Conservation (phyloP, 2,888 invertebrate species). For the Platycnemis pennipes region DNA sequence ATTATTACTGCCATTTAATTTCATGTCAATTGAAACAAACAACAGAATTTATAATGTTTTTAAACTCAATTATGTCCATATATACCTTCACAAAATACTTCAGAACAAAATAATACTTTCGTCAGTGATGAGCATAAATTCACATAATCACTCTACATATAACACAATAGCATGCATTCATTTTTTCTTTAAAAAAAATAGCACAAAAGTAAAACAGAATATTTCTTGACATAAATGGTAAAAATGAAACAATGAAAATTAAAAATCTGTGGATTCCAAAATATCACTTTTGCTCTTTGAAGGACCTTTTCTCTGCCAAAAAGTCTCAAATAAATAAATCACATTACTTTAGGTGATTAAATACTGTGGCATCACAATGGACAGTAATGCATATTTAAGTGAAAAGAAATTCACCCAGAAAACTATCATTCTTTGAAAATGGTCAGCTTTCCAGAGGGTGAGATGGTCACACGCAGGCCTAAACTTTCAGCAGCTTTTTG, state of each 20-base stretch:
- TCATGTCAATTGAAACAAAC: no score
- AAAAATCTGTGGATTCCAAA: not conserved
- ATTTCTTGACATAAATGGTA: not conserved
- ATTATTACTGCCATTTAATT: no score
- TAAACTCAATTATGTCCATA: no score
- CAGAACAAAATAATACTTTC: not conserved
- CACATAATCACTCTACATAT: not conserved
- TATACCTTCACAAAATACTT: no score
- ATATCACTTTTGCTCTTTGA: not conserved
- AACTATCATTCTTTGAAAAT: not conserved
- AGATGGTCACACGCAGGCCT: conserved; percentile 76
- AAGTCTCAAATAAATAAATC: not conserved
- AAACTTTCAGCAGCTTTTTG: conserved; percentile 79
- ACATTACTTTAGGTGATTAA: no score
- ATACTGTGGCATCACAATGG: not conserved
- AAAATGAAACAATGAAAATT: not conserved
- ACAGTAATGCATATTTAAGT: not conserved
- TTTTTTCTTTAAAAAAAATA: not conserved
- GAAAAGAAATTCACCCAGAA: not conserved
- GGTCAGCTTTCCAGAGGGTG: not conserved
- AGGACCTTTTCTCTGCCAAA: not conserved
- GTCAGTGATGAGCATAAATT: not conserved
- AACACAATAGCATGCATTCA: not conserved
- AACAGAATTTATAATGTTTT: no score
- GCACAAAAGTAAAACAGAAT: not conserved